Evolutionary conservation across 2,797 vertebrate genomes (phyloP).

Genomic region (Acipenser oxyrinchus): DNA sequence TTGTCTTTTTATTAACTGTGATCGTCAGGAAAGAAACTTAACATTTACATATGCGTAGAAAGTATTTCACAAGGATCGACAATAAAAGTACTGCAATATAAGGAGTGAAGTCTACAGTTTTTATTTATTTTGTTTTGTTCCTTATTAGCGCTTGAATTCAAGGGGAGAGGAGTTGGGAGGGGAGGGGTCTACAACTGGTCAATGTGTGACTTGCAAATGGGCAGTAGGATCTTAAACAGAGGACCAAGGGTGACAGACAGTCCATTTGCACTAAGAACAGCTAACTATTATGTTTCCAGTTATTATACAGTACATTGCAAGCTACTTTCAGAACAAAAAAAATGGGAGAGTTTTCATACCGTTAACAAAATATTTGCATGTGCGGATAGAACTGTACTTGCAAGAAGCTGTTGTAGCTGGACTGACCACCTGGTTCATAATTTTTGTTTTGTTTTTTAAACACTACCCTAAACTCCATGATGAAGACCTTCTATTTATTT

Average conservation of each 20-base stretch:
- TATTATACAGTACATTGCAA: slow-evolving; percentile 31
- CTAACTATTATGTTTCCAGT: slow-evolving; percentile 26
- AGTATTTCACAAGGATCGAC: slow-evolving; percentile 36
- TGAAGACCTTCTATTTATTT: slow-evolving; percentile 21
- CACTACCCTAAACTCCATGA: slow-evolving; percentile 26
- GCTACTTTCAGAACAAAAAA: slow-evolving; percentile 30
- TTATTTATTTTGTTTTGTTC: slow-evolving; percentile 29
- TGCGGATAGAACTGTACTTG: slow-evolving; percentile 37
- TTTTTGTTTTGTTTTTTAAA: slow-evolving; percentile 25
- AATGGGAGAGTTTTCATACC: slow-evolving; percentile 17
- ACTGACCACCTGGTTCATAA: slow-evolving; percentile 20
- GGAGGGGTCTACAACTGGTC: slow-evolving; percentile 37
- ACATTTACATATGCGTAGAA: slow-evolving; percentile 38
- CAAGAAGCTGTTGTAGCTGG: slow-evolving; percentile 13
- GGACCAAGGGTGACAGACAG: slow-evolving; percentile 34
- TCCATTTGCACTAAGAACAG: slow-evolving; percentile 18
- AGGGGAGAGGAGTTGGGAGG: slow-evolving; percentile 26
- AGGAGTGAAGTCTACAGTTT: slow-evolving; percentile 39
- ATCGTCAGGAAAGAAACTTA: slow-evolving; percentile 35
- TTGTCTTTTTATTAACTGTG: slow-evolving; percentile 21
- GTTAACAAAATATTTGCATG: slow-evolving; percentile 21
- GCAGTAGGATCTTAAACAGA: slow-evolving; percentile 29
- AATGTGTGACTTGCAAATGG: not conserved
- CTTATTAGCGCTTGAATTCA: slow-evolving; percentile 39
- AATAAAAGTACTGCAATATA: slow-evolving; percentile 53